Evolutionary conservation across 2,888 invertebrate species (phyloP), one percentile per base, ranked within the genome.

Genomic region (Boloria euphrosyne): DNA sequence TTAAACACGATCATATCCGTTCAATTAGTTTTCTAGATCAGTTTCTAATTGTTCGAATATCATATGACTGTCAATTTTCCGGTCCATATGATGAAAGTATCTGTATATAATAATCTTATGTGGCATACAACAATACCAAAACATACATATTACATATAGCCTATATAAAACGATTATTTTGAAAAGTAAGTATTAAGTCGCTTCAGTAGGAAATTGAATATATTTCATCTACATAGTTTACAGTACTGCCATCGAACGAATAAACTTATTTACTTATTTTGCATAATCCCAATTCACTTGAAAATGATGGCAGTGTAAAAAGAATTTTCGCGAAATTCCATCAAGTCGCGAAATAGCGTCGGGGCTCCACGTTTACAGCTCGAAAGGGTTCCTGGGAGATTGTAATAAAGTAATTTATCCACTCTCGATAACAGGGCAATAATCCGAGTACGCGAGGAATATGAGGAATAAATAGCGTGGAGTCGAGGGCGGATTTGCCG

Each of bases 401-500:
- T 80, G 88, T 87, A 87, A 90, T 89, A 87, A 87, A 89, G 89
- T 87, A 87, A 90, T 90, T 89, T 89, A 90, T 87, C 87, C 87
- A 86, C 82, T 87, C 81, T 81, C 87, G 89, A 89, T 89, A 90
- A 86, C 85, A 73, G 82, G 84, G 80, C 82, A 87, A 88, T 89
- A 89, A 90, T 89, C 88, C 84, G 73, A 75, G 78, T 79, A 78
- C 77, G 74, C 66, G 67, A 66, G 69, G 71, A 67, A 69, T 82
- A 83, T 85, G 79, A 81, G 77, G 79, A 80, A 80, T 83, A 84
- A 84, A 84, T 80, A 81, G 77, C 75, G 71, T 69, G 73, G 73
- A 67, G 74, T 73, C 75, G 65, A 71, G 71, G 68, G 72, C 72
- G 78, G 71, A 73, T 72, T 75, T 74, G 72, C 66, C 70, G 77